These are phyloP conservation scores for Macaria notata DNA, from an alignment of 2,888 invertebrate species.

Conservation along the genomic window DNA sequence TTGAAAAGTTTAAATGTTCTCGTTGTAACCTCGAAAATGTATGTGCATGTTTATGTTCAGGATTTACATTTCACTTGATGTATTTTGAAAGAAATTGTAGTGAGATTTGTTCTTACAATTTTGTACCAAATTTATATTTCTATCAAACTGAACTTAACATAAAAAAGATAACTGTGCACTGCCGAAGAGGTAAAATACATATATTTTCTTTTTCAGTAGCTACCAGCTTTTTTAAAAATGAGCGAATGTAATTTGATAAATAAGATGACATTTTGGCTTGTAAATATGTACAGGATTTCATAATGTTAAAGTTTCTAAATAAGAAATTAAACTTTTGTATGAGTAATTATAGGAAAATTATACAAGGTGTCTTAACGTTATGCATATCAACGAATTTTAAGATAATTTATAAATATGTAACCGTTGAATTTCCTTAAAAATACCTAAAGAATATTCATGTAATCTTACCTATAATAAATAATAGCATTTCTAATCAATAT, in stretches of 20 bases:
- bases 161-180: too few relatives aligned
- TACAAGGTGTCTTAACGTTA: conserved; percentile 81
- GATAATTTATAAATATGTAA: conserved; percentile 37
- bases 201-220: too few relatives aligned
- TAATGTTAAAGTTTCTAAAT: conserved; percentile 41
- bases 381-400: conserved; percentile 81
- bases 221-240: not conserved
- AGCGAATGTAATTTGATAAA: conserved; percentile 5
- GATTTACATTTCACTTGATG: too few relatives aligned
- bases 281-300: conserved; percentile 71
- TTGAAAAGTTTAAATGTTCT: too few relatives aligned
- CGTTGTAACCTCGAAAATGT: too few relatives aligned
- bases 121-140: too few relatives aligned
- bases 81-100: too few relatives aligned
- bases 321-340: conserved; percentile 61
- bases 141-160: too few relatives aligned
- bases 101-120: too few relatives aligned
- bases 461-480: conserved; percentile 25
- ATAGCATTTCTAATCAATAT: conserved; percentile 4
- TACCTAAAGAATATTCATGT: conserved; percentile 24
- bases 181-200: too few relatives aligned
- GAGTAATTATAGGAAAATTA: conserved; percentile 64
- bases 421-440: conserved; percentile 28
- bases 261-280: conserved; percentile 39
- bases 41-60: too few relatives aligned